Conservation (phyloP, 1,140 invertebrate genomes). For the Danaus melanippus region DNA sequence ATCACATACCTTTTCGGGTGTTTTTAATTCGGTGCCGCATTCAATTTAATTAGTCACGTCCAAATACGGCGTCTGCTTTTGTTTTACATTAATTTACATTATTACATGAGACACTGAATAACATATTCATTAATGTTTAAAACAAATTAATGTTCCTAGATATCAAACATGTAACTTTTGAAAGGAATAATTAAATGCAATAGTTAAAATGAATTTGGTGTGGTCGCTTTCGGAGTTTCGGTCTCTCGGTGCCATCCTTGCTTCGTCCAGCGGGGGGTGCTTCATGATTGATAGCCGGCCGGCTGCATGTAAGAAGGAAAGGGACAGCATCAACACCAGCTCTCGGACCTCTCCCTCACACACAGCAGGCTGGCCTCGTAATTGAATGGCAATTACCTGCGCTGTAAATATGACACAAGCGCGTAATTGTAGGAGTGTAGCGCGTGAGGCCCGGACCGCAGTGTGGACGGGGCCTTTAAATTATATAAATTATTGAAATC, state of each 20-base stretch:
- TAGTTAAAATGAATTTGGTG: conserved; percentile 61
- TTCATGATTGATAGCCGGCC: conserved; percentile 65
- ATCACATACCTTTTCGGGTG: too few relatives aligned
- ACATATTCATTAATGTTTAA: too few relatives aligned
- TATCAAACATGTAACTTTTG: background rate
- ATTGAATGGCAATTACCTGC: conserved; percentile 71
- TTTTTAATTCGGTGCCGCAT: too few relatives aligned
- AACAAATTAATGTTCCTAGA: too few relatives aligned
- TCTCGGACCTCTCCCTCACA: conserved; percentile 32
- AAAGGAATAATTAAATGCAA: conserved; percentile 14
- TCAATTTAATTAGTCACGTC: too few relatives aligned
- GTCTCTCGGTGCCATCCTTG: conserved; percentile 51
- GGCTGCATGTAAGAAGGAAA: conserved; percentile 40
- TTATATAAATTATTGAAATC: conserved; percentile 61
- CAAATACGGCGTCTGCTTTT: too few relatives aligned
- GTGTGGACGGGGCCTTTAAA: conserved; percentile 42
- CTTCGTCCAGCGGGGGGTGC: conserved; percentile 56
- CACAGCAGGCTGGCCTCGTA: conserved; percentile 55
- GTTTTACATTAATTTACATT: too few relatives aligned
- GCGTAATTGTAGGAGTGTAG: conserved; percentile 68
- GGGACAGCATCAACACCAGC: conserved; percentile 27
- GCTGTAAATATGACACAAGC: conserved; percentile 71
- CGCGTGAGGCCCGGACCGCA: conserved; percentile 55
- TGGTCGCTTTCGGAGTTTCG: conserved; percentile 63
- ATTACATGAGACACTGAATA: too few relatives aligned